Evolutionary conservation across 2,797 vertebrate species (phyloP).

Genomic region (Gobionotothen gibberifrons): DNA sequence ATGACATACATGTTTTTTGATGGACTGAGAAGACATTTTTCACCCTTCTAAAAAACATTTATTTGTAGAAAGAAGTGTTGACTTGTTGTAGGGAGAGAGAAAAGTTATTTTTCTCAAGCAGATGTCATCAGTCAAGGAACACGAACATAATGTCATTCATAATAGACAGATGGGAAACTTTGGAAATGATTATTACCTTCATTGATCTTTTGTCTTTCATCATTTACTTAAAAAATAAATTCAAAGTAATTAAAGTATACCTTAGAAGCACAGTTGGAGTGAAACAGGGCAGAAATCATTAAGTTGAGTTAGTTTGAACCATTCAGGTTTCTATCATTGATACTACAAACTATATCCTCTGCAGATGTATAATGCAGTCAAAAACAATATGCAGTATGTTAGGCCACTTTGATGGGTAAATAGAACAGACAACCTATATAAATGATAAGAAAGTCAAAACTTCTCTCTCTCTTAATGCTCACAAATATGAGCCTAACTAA

Average conservation of each 20-base stretch:
- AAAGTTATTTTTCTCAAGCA: neutral
- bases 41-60: neutral
- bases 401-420: slow-evolving; percentile 27
- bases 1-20: slow-evolving; percentile 4
- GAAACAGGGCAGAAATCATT: slow-evolving; percentile 18
- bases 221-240: slow-evolving; percentile 12
- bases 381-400: slow-evolving; percentile 40
- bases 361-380: slow-evolving; percentile 50
- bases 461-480: neutral
- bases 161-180: slow-evolving; percentile 36
- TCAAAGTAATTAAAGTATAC: neutral
- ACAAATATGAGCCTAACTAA: slow-evolving; percentile 18
- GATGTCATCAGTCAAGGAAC: slow-evolving; percentile 29
- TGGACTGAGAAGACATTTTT: neutral
- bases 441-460: slow-evolving; percentile 20
- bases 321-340: slow-evolving; percentile 5
- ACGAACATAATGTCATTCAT: slow-evolving; percentile 8
- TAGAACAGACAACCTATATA: slow-evolving; percentile 36
- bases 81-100: neutral
- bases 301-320: neutral
- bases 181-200: slow-evolving; percentile 18
- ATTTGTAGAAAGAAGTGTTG: neutral
- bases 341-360: neutral
- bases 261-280: neutral
- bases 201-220: neutral